A percentile compares a stretch with the other conserved stretches of the same genome.
These are phyloP conservation scores for Hypothenemus hampei DNA, from an alignment of 1,140 invertebrate genomes.

Conservation along the genomic window DNA sequence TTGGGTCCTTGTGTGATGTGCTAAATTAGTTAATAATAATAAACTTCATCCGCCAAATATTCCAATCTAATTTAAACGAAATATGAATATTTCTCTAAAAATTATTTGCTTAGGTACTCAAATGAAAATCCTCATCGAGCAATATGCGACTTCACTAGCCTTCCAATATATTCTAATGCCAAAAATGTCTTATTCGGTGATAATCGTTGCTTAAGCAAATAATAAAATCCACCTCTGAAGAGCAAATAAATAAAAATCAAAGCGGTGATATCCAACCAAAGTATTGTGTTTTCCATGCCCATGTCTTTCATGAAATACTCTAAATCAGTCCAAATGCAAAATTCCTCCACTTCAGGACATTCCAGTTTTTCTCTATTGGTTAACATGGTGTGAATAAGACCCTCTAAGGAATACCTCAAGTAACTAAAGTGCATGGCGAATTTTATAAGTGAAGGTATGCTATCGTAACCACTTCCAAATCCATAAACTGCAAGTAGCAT, in stretches of 20 bases:
- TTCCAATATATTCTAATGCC: constrained; percentile 38
- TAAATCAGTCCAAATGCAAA: constrained; percentile 65
- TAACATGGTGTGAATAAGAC: constrained; percentile 68
- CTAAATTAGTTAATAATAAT: background rate
- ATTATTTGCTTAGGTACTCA: constrained; percentile 7
- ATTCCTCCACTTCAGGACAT: constrained; percentile 61
- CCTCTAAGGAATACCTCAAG: constrained; percentile 71
- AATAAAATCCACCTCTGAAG: constrained; percentile 57
- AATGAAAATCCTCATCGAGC: constrained; percentile 27
- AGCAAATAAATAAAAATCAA: constrained; percentile 53
- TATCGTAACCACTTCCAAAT: constrained; percentile 58
- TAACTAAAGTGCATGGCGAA: constrained; percentile 80
- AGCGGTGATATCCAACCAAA: constrained; percentile 57
- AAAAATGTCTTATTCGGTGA: constrained; percentile 61
- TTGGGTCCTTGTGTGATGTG: background rate
- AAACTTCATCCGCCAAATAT: background rate
- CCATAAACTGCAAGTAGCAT: constrained; percentile 74
- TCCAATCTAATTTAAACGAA: background rate
- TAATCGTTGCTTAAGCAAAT: constrained; percentile 60
- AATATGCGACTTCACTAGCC: constrained; percentile 41
- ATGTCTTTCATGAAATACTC: constrained; percentile 55
- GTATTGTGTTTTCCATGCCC: constrained; percentile 58
- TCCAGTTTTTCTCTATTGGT: constrained; percentile 60
- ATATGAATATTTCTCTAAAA: background rate
- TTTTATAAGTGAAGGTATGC: constrained; percentile 61